phyloP scores from a whole-genome alignment of 2,797 vertebrate genomes.

The Steatocranus sp. region DNA sequence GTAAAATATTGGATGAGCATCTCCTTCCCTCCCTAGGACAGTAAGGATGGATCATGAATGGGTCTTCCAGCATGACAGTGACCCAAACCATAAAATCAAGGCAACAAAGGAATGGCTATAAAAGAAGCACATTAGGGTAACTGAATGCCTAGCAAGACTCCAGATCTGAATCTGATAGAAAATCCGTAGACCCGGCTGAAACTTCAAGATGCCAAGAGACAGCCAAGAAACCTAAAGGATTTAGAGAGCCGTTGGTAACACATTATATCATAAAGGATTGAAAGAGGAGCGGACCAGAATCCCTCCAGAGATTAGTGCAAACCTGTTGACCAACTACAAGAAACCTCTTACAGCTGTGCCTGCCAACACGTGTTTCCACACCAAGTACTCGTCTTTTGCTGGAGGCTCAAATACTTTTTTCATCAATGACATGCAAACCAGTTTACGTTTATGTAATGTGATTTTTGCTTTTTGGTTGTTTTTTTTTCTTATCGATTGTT shows the following conservation, averaged over 20 bases:
- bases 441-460: background rate
- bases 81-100: background rate
- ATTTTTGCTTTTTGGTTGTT: background rate
- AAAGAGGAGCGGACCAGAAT: background rate
- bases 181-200: background rate
- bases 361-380: background rate
- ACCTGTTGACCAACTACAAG: background rate
- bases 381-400: background rate
- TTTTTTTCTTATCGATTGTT: background rate
- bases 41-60: background rate
- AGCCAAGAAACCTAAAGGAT: background rate
- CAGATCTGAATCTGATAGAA: background rate
- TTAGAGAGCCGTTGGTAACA: background rate
- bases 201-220: background rate
- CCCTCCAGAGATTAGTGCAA: background rate
- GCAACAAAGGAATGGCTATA: background rate
- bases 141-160: background rate
- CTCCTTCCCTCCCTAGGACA: background rate
- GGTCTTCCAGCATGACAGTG: background rate
- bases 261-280: fast-evolving
- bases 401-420: background rate
- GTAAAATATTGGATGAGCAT: background rate
- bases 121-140: background rate
- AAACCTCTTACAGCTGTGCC: background rate
- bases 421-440: background rate